Base-by-base conservation (phyloP, 2,888 invertebrate species). In the Melanostoma scalare region DNA sequence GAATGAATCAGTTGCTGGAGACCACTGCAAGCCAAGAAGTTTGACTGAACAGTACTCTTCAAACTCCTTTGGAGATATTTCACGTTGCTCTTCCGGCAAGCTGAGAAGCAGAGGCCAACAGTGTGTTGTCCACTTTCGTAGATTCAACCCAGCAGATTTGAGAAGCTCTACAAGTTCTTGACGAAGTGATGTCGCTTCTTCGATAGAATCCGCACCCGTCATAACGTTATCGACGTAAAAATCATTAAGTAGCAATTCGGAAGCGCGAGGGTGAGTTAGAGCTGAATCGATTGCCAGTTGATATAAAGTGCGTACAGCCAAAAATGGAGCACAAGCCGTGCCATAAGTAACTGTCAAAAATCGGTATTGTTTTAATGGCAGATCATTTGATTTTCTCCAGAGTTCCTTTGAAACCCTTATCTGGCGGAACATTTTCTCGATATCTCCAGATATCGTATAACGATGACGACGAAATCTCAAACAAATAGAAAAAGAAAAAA, bases 181-280 rank as follows among this genome's bases (percentile, higher is more conserved):
- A 42, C 30, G 53, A 8, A 40, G 33, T 5, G 38, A 30, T 8
- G 20, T 50, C 2, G 30, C 48, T n/a, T 55, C 52, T 6, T 65
- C 48, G 33, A 65, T 46, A 46, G 55, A 35, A 33, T 77, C 63
- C 6, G 58, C 58, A 10, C 84, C 80, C 4, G 80, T 77, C 38
- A 86, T 69, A 2, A 82, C 42, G 35, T 87, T 86, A 71, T 87
- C 87, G 6, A 87, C 78, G 52, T 87, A 87, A 35, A 87, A 85
- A 50, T 86, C 86, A 35, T 67, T 56, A 3, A 33, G 6, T 4
- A 81, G 31, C 10, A 86, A 52, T 44, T 63, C 58, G 38, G 84
- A 10, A 3, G 85, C 86, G 33, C 58, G 9, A 0, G 86, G 86
- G 69, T 68, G 85, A 0, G 20, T 55, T 5, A 69, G 31, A 20